These are phyloP conservation scores for Microcebus lehilahytsara DNA, from an alignment of 2,113 vertebrate species.

Conservation along the genomic window DNA sequence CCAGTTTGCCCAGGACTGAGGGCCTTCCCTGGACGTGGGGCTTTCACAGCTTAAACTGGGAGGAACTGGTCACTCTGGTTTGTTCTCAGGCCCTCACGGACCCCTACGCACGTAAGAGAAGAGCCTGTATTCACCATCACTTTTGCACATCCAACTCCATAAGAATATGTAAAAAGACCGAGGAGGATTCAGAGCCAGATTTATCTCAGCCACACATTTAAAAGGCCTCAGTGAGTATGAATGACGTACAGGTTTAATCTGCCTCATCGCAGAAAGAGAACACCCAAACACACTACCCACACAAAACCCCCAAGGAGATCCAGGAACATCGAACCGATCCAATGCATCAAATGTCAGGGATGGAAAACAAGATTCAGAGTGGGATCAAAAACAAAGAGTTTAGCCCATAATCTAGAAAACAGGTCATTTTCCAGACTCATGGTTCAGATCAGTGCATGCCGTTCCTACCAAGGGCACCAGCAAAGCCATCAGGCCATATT, in stretches of 20 bases:
- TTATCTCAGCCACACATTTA: background rate
- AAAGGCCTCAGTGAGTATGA: background rate
- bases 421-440: background rate
- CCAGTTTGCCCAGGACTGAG: background rate
- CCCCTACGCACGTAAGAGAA: too few species aligned
- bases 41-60: background rate
- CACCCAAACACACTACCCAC: background rate
- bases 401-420: background rate
- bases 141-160: background rate
- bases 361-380: background rate
- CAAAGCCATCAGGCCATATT: background rate
- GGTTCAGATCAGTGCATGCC: background rate
- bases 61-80: background rate
- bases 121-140: background rate
- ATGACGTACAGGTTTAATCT: too few species aligned
- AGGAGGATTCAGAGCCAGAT: background rate
- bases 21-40: background rate
- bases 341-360: background rate
- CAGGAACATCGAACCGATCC: background rate
- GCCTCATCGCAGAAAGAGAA: background rate
- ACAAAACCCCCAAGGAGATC: background rate
- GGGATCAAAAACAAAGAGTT: background rate
- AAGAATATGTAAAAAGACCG: background rate
- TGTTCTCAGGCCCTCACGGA: background rate
- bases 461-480: background rate